Evolutionary conservation across 2,888 invertebrate genomes (phyloP).

Genomic region (Meghimatium bilineatum): DNA sequence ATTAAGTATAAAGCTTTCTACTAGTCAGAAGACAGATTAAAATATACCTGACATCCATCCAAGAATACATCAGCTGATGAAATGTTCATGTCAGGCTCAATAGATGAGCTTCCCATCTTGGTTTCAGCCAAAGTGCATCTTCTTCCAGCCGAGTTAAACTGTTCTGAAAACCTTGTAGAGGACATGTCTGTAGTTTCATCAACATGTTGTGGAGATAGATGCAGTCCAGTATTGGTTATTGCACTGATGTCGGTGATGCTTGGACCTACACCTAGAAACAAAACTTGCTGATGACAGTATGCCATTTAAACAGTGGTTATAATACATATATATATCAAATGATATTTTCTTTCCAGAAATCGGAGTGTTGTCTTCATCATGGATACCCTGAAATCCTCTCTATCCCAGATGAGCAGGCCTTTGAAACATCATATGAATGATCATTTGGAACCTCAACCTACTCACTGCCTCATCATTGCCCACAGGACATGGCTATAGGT

Average conservation of each 20-base stretch:
- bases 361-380: too few relatives aligned
- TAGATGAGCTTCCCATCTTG: slow-evolving; percentile 20
- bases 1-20: too few relatives aligned
- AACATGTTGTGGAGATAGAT: background rate
- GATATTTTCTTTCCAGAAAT: too few relatives aligned
- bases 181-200: slow-evolving; percentile 50
- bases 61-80: slow-evolving; percentile 88
- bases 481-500: too few relatives aligned
- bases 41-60: slow-evolving; percentile 88
- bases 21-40: too few relatives aligned
- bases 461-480: too few relatives aligned
- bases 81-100: slow-evolving; percentile 82
- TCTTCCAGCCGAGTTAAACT: slow-evolving; percentile 2
- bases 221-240: slow-evolving; percentile 37
- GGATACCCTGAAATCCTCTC: too few relatives aligned
- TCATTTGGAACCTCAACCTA: too few relatives aligned
- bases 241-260: slow-evolving; percentile 50
- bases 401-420: too few relatives aligned
- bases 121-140: slow-evolving; percentile 17
- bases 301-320: background rate
- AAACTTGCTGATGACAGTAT: background rate
- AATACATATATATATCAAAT: too few relatives aligned
- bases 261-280: slow-evolving; percentile 39
- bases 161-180: slow-evolving; percentile 19
- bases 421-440: too few relatives aligned